Base-by-base conservation (phyloP, 2,888 invertebrate species). In the Drosophila nr. fundita region DNA sequence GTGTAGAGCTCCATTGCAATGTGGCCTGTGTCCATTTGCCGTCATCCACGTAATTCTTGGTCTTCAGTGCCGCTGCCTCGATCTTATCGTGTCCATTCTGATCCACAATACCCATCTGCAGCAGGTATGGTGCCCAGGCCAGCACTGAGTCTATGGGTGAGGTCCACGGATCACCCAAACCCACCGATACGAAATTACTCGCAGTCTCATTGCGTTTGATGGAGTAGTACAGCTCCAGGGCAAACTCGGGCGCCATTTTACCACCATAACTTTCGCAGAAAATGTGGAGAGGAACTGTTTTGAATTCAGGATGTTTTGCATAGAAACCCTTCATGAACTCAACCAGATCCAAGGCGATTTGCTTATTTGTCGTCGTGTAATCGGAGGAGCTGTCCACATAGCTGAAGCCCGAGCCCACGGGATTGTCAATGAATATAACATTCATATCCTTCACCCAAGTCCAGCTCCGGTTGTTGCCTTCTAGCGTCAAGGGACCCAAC, bases 231-330 rank as follows among this genome's bases (percentile, higher is more conserved):
- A 93, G 73, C 71, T 92, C 92, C 45, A 88, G 94, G 91, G 96
- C 97, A 92, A 98, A 97, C 87, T 97, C 97, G 1, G 96, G 95
- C 0, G 97, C 96, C 97, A 98, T 98, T 94, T 98, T 98, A 2
- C 98, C 98, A 24, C 98, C 98, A 92, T 98, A 98, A 0, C 98
- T 98, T 92, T 98, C 98, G 30, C 96, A 96, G 88, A 97, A 96
- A 72, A 98, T 97, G 91, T 98, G 98, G 40, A 97, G 94, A 0
- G 97, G 96, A 0, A 96, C 95, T 13, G 93, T 94, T 91, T 95
- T 94, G 89, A 98, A 98, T 85, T 96, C 95, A 0, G 96, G 95
- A 89, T 96, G 94, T 18, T 94, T 91, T 21, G 93, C 87, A 80
- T 97, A 95, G 92, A 98, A 97, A 8, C 94, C 94, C 87, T 94